phyloP scores from a whole-genome alignment of 2,888 invertebrate species.

The Acleris sparsana region DNA sequence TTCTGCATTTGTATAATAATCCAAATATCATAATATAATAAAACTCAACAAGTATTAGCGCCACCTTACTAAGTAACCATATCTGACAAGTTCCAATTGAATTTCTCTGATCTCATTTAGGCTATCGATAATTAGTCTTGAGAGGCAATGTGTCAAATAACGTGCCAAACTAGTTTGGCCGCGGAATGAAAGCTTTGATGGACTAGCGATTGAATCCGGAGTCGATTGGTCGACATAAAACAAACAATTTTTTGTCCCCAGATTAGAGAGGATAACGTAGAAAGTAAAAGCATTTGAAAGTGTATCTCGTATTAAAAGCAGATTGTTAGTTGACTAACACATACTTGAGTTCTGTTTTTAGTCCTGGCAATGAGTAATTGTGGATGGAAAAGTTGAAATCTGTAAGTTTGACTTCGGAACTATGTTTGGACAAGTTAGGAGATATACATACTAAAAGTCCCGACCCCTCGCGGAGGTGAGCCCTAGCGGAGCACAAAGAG shows the following conservation, averaged over 20 bases:
- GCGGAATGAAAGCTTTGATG: slow-evolving; percentile 40
- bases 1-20: too few species aligned
- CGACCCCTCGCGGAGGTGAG: too few species aligned
- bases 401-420: too few species aligned
- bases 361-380: too few species aligned
- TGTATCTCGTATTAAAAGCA: slow-evolving; percentile 39
- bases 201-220: slow-evolving; percentile 43
- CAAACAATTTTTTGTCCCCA: slow-evolving; percentile 52
- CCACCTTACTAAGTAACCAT: too few species aligned
- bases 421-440: too few species aligned
- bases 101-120: slow-evolving; percentile 34
- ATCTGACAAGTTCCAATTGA: neutral
- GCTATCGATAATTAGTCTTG: slow-evolving; percentile 37
- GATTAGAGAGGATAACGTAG: slow-evolving; percentile 55
- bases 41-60: too few species aligned
- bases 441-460: too few species aligned
- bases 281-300: slow-evolving; percentile 66
- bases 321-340: neutral
- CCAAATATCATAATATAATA: too few species aligned
- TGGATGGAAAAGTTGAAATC: too few species aligned
- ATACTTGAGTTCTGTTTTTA: too few species aligned
- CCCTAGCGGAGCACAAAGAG: too few species aligned
- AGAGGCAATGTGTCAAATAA: slow-evolving; percentile 43
- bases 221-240: slow-evolving; percentile 52
- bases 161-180: slow-evolving; percentile 48